Percentiles rank a stretch among this genome's conserved stretches.
phyloP scores from a whole-genome alignment of 2,797 vertebrate species.

The Gastrophryne carolinensis region DNA sequence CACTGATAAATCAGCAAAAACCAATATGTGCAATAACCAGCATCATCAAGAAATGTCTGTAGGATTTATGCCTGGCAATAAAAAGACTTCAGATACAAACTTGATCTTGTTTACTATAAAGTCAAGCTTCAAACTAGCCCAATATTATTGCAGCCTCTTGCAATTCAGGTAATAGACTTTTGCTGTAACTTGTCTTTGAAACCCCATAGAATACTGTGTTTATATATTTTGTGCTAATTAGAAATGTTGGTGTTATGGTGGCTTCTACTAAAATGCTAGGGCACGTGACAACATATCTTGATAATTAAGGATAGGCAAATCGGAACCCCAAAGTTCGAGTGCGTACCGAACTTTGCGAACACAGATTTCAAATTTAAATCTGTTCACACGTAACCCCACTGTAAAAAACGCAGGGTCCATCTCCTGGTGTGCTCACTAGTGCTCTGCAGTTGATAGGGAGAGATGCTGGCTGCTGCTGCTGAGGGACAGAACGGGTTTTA shows the following conservation, averaged over 20 bases:
- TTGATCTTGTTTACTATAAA: slow-evolving; percentile 45
- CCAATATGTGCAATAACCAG: slow-evolving; percentile 48
- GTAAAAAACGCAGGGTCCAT: too few relatives aligned
- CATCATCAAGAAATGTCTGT: slow-evolving; percentile 45
- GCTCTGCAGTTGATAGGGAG: too few relatives aligned
- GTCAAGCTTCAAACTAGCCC: slow-evolving; percentile 14
- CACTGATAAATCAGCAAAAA: slow-evolving; percentile 41
- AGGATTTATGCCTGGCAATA: slow-evolving; percentile 40
- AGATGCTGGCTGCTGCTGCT: too few relatives aligned
- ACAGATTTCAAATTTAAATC: too few relatives aligned
- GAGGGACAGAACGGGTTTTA: too few relatives aligned
- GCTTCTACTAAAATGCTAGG: too few relatives aligned
- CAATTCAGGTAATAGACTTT: slow-evolving; percentile 2
- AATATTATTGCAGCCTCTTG: slow-evolving; percentile 17
- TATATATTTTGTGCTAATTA: neutral
- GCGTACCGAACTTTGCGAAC: too few relatives aligned
- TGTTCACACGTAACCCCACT: too few relatives aligned
- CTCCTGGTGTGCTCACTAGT: too few relatives aligned
- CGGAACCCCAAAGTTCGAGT: too few relatives aligned
- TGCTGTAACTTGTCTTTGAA: slow-evolving; percentile 6
- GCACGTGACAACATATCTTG: too few relatives aligned
- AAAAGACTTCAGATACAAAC: slow-evolving; percentile 42
- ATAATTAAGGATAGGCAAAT: too few relatives aligned
- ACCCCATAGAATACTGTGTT: neutral
- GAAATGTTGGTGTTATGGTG: neutral